Evolutionary conservation across 2,113 vertebrate genomes (phyloP), one percentile per base, ranked within the genome.

Genomic region (Ophiodon elongatus): DNA sequence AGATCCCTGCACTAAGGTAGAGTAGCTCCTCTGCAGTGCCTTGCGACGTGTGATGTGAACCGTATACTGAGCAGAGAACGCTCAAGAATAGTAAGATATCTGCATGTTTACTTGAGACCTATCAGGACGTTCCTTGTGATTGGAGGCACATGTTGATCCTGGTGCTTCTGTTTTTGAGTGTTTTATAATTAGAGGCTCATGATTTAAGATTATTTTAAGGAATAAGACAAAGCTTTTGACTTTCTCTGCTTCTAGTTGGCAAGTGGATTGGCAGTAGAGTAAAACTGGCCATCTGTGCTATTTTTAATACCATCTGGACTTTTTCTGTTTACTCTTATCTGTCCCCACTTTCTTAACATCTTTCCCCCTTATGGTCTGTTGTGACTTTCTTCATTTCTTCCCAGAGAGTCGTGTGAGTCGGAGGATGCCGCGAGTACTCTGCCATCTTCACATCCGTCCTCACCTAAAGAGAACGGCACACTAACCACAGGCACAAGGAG

Each of bases 391-490:
- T 80, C 15, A 33, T 84, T 83, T 83, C 50, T 89, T 62, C 93
- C 74, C 45, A 99, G 98, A 93, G 97, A 98, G 93, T 98, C 97
- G 27, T 97, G 97, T 87, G 98, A 98, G 90, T 98, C 97, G 76
- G 97, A 98, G 94, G 98, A 99, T 88, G 96, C 96, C 0, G 94
- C 95, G 70, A 98, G 97, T 85, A 98, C 97, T 86, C 92, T 97
- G 84, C 97, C 95, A 52, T 97, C 97, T 88, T 94, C 97, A 62
- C 95, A 97, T 89, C 96, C 97, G 17, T 94, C 97, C 73, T 97
- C 97, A 69, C 98, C 97, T 19, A 96, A 95, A 78, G 97, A 98
- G 94, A 99, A 99, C 33, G 98, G 98, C 94, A 97, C 97, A 1
- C 67, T 88, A 64, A 90, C 92, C 80, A 76, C 84, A 69, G 97